phyloP scores from a whole-genome alignment of 2,113 vertebrate genomes.

The Notarius quadriscutis region DNA sequence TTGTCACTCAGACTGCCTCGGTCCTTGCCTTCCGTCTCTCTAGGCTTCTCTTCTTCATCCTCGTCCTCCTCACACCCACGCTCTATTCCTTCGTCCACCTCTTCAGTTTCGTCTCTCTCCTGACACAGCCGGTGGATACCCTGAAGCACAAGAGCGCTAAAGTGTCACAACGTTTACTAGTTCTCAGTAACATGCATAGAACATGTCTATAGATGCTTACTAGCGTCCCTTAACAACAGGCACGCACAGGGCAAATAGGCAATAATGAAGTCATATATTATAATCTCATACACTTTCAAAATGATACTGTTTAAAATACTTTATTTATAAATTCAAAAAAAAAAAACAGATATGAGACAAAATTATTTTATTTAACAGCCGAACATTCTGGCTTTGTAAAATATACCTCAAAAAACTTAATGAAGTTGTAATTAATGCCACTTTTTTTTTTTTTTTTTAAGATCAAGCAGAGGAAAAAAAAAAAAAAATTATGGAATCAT shows the following conservation, averaged over 20 bases:
- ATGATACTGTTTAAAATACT: neutral
- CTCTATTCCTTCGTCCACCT: slow-evolving; percentile 70
- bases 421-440: too few species aligned
- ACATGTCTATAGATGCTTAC: neutral
- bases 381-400: too few species aligned
- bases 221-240: neutral
- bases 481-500: too few species aligned
- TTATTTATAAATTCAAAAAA: neutral
- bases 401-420: too few species aligned
- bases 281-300: neutral
- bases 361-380: too few species aligned
- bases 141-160: slow-evolving; percentile 47
- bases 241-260: neutral
- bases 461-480: too few species aligned
- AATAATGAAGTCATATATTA: neutral
- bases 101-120: slow-evolving; percentile 68
- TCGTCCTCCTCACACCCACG: slow-evolving; percentile 67
- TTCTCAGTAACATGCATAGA: neutral
- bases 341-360: too few species aligned
- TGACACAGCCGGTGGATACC: slow-evolving; percentile 71
- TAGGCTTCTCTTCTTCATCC: slow-evolving; percentile 68
- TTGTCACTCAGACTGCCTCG: slow-evolving; percentile 58
- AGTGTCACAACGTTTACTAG: neutral
- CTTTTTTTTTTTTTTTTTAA: too few species aligned
- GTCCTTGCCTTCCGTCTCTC: slow-evolving; percentile 50